Percentiles rank a stretch among this genome's conserved stretches.
Conservation (phyloP, 2,888 invertebrate species). For the Axea sp. region DNA sequence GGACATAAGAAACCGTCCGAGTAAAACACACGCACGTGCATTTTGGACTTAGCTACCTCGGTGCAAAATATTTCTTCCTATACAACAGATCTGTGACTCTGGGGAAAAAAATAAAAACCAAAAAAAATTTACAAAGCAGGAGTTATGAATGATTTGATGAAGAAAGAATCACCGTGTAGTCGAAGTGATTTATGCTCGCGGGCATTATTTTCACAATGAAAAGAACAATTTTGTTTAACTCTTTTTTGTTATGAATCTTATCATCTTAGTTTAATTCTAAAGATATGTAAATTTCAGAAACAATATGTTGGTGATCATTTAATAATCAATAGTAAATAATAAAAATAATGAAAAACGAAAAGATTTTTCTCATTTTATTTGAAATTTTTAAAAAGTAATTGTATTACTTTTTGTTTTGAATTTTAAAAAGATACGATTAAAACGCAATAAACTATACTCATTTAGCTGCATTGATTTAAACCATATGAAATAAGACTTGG, state of each 20-base stretch:
- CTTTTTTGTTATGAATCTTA: slow-evolving; percentile 18
- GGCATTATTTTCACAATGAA: slow-evolving; percentile 38
- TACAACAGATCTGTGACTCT: slow-evolving; percentile 45
- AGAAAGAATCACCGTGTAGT: slow-evolving; percentile 45
- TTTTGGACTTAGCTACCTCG: slow-evolving; percentile 59
- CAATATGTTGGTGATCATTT: too few relatives aligned
- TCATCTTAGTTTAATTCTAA: slow-evolving; percentile 16
- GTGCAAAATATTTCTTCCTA: slow-evolving; percentile 52
- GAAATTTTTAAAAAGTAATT: too few relatives aligned
- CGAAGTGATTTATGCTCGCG: slow-evolving; percentile 46
- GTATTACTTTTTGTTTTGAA: too few relatives aligned
- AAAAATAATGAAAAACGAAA: too few relatives aligned
- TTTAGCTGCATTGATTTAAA: too few relatives aligned
- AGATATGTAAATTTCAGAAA: slow-evolving; percentile 5
- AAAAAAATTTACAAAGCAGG: slow-evolving; percentile 36
- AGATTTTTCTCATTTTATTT: too few relatives aligned
- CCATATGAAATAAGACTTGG: too few relatives aligned
- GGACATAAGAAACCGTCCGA: slow-evolving; percentile 71
- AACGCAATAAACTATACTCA: too few relatives aligned
- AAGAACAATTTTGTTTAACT: slow-evolving; percentile 22
- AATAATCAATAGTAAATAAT: slow-evolving; percentile 1
- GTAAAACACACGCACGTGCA: slow-evolving; percentile 66
- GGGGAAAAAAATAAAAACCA: too few relatives aligned
- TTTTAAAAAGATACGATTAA: too few relatives aligned
- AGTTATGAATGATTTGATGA: slow-evolving; percentile 53